Base-by-base conservation (phyloP, 2,113 vertebrate genomes). In the Buteo buteo region DNA sequence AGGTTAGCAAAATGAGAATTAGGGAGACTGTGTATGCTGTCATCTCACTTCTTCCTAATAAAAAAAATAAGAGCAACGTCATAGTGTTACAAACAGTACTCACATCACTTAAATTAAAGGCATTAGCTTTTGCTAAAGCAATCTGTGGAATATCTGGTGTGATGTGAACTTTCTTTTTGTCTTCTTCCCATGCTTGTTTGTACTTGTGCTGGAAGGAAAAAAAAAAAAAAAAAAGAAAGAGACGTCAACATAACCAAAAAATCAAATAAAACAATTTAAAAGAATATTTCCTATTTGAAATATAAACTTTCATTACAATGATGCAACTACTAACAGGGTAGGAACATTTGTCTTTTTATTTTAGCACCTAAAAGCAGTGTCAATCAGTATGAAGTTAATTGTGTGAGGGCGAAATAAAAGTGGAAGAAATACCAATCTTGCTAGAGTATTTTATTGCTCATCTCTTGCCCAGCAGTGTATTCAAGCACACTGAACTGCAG, bases 141-240 rank as follows among this genome's bases (percentile, higher is more conserved):
- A 99, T 98, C 88, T 99, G 98, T 28, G 99, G 99, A 95, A 98
- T 98, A 95, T 99, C 99, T 66, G 99, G 98, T 97, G 98, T 99
- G 74, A 99, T 94, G 70, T 99, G 99, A 81, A 99, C 52, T 62
- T 98, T 99, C 62, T 98, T 98, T 90, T 99, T 99, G 87, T 99
- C 99, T 57, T 99, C 98, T 25, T 99, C 98, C 99, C 99, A 99
- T 11, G 98, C 98, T 95, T 99, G 93, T 92, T 98, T 99, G 93
- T 99, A 99, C 58, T 99, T 98, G 98, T 98, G 97, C 98, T 98
- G 45, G 71, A 96, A 91, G 70, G 21, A 15, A 44, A 44, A 44
- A 44, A 42, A 47, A 29, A 36, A 36, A 36, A 47, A 52, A 61
- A 50, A 45, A 72, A 42, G 13, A 45, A 70, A 77, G 40, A 16